Percentiles rank a stretch among this genome's conserved stretches.
These are phyloP conservation scores for Cardiocondyla obscurior DNA, from an alignment of 1,140 invertebrate species.

Conservation along the genomic window DNA sequence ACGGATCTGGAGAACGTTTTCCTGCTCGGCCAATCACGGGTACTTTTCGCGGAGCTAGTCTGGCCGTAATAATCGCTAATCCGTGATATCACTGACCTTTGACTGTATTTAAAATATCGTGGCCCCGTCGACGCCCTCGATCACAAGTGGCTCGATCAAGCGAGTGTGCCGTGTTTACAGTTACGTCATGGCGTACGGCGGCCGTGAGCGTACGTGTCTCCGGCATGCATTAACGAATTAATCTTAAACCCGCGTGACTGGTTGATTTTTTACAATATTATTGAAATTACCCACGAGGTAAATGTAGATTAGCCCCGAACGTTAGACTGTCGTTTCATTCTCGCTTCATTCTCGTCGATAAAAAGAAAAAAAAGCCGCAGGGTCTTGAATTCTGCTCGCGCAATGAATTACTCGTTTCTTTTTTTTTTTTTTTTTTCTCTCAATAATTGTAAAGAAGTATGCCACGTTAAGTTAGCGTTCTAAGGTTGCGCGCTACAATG, in stretches of 20 bases:
- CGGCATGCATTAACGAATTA: slow-evolving; percentile 75
- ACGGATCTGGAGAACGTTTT: not conserved
- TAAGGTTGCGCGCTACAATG: not conserved
- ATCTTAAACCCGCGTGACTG: no score
- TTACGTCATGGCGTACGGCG: slow-evolving; percentile 70
- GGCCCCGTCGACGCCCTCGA: slow-evolving; percentile 15
- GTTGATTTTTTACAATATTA: not conserved
- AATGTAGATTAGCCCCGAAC: not conserved
- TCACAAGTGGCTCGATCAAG: slow-evolving; percentile 24
- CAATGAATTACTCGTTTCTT: no score
- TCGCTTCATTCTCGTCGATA: not conserved
- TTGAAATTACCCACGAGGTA: not conserved
- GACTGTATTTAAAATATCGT: slow-evolving; percentile 5
- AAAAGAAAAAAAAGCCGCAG: not conserved
- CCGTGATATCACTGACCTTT: slow-evolving; percentile 32
- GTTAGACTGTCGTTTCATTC: not conserved
- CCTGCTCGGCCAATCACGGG: no score
- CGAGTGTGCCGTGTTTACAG: slow-evolving; percentile 73
- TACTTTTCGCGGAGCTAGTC: not conserved
- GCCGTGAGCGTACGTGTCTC: slow-evolving; percentile 52
- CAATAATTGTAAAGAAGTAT: not conserved
- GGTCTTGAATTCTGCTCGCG: not conserved
- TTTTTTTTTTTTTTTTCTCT: no score
- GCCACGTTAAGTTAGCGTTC: not conserved
- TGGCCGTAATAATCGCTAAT: not conserved